Evolutionary conservation across 2,888 invertebrate genomes (phyloP).

Genomic region (Neoaliturus tenellus): DNA sequence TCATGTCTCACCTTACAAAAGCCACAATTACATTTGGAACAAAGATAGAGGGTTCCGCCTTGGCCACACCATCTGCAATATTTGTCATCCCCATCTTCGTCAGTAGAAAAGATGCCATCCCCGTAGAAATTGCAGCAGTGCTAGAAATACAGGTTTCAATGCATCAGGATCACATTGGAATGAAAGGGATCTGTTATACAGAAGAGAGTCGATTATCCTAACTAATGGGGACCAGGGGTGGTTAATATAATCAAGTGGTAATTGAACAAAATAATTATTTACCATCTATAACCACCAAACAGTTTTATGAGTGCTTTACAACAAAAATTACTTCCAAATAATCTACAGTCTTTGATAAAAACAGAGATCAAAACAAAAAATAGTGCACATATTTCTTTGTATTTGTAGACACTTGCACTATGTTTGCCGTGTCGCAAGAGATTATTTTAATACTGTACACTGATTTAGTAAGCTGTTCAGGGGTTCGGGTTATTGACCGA

Average conservation of each 20-base stretch:
- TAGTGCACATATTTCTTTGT: too few relatives aligned
- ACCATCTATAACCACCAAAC: too few relatives aligned
- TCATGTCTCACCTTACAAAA: conserved; percentile 71
- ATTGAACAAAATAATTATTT: too few relatives aligned
- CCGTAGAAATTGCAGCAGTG: conserved; percentile 68
- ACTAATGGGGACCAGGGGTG: too few relatives aligned
- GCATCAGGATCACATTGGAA: neutral
- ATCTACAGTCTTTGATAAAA: too few relatives aligned
- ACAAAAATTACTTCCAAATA: neutral
- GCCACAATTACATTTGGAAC: conserved; percentile 73
- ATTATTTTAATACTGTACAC: too few relatives aligned
- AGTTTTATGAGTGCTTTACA: neutral
- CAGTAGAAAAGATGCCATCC: conserved; percentile 68
- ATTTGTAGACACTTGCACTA: too few relatives aligned
- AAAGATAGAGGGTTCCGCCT: conserved; percentile 74
- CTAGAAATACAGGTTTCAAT: conserved; percentile 50
- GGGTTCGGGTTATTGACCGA: too few relatives aligned
- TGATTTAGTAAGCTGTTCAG: too few relatives aligned
- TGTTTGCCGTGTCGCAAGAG: too few relatives aligned
- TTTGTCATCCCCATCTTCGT: conserved; percentile 73
- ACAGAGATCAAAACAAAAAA: too few relatives aligned
- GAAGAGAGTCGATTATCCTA: too few relatives aligned
- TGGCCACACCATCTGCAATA: conserved; percentile 75
- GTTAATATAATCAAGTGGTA: neutral
- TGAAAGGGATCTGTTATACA: neutral